A percentile compares a stretch with the other conserved stretches of the same genome.
Conservation (phyloP, 2,113 vertebrate genomes). For the Lontra canadensis region DNA sequence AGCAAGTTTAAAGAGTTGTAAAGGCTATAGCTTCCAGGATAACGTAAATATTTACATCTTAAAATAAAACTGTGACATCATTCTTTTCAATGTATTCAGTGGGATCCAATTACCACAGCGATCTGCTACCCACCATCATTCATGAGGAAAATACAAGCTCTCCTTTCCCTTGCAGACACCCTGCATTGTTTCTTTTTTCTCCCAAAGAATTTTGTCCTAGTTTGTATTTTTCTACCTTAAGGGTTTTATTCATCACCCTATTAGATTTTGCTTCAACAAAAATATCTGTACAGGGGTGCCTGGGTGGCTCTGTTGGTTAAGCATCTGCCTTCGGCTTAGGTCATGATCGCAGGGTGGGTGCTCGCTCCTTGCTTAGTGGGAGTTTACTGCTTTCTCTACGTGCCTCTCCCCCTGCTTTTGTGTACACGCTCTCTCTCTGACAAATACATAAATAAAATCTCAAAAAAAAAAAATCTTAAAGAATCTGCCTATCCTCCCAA, state of each 20-base stretch:
- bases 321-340: not conserved
- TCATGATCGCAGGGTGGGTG: not conserved
- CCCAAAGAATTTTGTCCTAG: not conserved
- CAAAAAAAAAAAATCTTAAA: not conserved
- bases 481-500: too few species aligned
- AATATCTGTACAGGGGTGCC: not conserved
- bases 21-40: conserved; percentile 53
- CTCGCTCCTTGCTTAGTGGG: not conserved
- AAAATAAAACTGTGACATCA: conserved; percentile 56
- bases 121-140: conserved; percentile 15
- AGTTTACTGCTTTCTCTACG: not conserved
- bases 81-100: not conserved
- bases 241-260: not conserved
- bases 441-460: not conserved
- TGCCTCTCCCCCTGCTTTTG: not conserved
- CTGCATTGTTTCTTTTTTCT: not conserved
- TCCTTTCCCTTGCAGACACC: not conserved
- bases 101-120: not conserved
- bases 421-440: too few species aligned
- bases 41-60: conserved; percentile 69
- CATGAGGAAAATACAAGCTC: conserved; percentile 10
- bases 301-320: not conserved
- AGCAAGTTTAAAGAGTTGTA: conserved; percentile 45
- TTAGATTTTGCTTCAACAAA: not conserved
- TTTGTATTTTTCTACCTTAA: not conserved